Base-by-base conservation (phyloP, 1,140 invertebrate genomes). In the Zaprionus ghesquierei region DNA sequence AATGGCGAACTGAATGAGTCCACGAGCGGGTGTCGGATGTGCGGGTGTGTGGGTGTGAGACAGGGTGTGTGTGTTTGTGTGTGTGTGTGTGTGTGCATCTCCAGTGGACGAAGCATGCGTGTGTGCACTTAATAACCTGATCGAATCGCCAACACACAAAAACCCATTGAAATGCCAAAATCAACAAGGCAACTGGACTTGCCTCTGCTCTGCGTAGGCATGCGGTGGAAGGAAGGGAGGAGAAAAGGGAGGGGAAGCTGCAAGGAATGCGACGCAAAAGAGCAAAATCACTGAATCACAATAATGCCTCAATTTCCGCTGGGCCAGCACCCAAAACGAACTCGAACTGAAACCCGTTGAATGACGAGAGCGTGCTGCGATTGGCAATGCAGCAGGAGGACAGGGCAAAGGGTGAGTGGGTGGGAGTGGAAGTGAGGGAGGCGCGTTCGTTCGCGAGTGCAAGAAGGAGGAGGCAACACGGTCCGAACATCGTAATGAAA, bases 111-210 rank as follows among this genome's bases (percentile, higher is more conserved):
- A 55, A 12, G 33, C 51, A 62, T 65, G 79, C 66, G 79, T 82
- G 80, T 84, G 82, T 89, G 84, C 82, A 86, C 84, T 86, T 86
- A 86, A 86, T 86, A 86, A 82, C 82, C 84, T 76, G 84, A 89
- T 86, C 82, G 84, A 87, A 89, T 87, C 72, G 82, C 75, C 78
- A 75, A 69, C 79, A 87, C 82, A 86, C 82, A 87, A 79, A 84
- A 89, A 79, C 79, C 82, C 75, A 89, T 82, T 87, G 82, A 87
- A 87, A 89, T 79, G 76, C 82, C 82, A 82, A 82, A 87, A 87
- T 89, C 82, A 87, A 87, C 82, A 87, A 79, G 79, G 84, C 79
- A 89, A 51, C 29, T 41, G 35, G 35, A 51, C 53, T 13, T 41
- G 55, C 5, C 27, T 2, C n/a, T n/a, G 44, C 61, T 22, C 25